Conservation (phyloP, 2,797 vertebrate genomes). For the Basileuterus tristriatus region DNA sequence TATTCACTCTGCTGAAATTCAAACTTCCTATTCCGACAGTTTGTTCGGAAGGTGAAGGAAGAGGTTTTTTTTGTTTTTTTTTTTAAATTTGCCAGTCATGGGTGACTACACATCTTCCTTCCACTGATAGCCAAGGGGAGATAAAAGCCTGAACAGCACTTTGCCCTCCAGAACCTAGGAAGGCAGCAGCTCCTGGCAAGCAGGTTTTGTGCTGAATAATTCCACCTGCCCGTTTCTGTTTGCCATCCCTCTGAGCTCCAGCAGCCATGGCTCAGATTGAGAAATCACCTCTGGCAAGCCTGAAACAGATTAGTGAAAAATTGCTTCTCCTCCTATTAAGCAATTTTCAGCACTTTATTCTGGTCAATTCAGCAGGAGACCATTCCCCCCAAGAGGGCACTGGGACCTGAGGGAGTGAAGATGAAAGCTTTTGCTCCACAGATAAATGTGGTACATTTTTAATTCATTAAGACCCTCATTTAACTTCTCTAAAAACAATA, state of each 20-base stretch:
- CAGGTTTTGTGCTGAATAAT: background rate
- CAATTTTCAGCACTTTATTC: slow-evolving; percentile 29
- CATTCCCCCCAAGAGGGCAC: background rate
- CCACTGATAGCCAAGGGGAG: background rate
- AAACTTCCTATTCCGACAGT: slow-evolving; percentile 1
- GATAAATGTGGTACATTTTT: background rate
- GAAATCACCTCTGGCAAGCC: background rate
- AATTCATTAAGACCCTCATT: background rate
- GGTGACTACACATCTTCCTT: background rate
- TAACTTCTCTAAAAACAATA: background rate
- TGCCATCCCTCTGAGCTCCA: background rate
- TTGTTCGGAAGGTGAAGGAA: background rate
- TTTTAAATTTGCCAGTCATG: background rate
- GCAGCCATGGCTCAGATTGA: background rate
- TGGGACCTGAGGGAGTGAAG: background rate
- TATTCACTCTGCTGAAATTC: slow-evolving; percentile 13
- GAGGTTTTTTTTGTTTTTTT: background rate
- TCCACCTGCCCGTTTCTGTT: background rate
- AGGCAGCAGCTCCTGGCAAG: background rate
- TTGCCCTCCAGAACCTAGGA: background rate
- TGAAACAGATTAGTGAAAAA: slow-evolving; percentile 18
- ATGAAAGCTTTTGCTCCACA: background rate
- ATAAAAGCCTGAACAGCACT: background rate
- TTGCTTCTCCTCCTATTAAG: background rate
- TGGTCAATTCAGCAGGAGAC: slow-evolving; percentile 25